These are phyloP conservation scores for Cynodonichthys magdalenae DNA, from an alignment of 2,797 vertebrate species.

Conservation along the genomic window DNA sequence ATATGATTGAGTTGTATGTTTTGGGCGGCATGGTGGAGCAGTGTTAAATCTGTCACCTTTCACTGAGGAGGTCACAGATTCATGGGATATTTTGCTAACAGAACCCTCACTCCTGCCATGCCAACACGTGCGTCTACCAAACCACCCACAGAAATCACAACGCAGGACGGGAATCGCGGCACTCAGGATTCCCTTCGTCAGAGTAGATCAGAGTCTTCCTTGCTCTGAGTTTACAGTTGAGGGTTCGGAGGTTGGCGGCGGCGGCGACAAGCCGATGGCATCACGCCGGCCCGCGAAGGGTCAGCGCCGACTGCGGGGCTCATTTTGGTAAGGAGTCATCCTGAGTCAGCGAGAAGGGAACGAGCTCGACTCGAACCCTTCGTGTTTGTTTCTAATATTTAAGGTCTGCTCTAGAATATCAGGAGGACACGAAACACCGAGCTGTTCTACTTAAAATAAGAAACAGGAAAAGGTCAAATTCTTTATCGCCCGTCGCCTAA, in stretches of 20 bases:
- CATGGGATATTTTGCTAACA: too few species aligned
- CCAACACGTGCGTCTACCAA: slow-evolving; percentile 11
- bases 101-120: not conserved
- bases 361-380: slow-evolving; percentile 18
- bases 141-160: slow-evolving; percentile 7
- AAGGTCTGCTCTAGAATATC: slow-evolving; percentile 41
- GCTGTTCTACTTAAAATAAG: not conserved
- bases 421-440: not conserved
- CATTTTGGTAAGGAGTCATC: slow-evolving; percentile 60
- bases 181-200: slow-evolving; percentile 37
- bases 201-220: slow-evolving; percentile 9
- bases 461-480: slow-evolving; percentile 24
- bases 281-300: slow-evolving; percentile 37
- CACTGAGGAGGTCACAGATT: too few species aligned
- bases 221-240: slow-evolving; percentile 6
- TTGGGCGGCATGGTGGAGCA: too few species aligned
- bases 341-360: slow-evolving; percentile 61
- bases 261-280: slow-evolving; percentile 21
- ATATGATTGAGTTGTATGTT: too few species aligned
- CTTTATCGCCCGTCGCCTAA: not conserved
- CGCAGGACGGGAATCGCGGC: slow-evolving; percentile 1
- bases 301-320: slow-evolving; percentile 60
- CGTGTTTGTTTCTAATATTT: slow-evolving; percentile 16
- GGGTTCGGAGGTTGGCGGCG: slow-evolving; percentile 16
- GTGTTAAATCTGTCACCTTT: too few species aligned